phyloP scores from a whole-genome alignment of 2,113 vertebrate species.

The Colinus virginianus region DNA sequence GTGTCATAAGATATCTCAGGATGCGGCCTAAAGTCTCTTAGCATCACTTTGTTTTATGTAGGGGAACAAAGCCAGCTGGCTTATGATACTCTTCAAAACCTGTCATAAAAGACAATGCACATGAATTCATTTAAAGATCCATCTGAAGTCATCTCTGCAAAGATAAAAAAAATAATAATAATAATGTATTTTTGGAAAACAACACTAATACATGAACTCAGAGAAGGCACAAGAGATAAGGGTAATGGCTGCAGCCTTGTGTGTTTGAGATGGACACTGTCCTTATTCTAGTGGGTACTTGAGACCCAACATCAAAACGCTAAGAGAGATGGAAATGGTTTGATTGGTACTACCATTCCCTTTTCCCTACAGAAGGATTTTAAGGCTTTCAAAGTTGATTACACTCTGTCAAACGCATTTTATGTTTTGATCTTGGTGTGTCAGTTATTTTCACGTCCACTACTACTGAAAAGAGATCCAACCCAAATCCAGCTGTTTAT shows the following conservation, averaged over 20 bases:
- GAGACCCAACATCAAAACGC: not conserved
- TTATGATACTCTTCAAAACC: not conserved
- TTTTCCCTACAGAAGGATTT: not conserved
- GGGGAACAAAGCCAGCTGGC: not conserved
- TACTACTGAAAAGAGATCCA: not conserved
- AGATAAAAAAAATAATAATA: not conserved
- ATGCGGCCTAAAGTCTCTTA: not conserved
- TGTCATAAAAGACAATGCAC: not conserved
- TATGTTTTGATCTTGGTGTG: not conserved
- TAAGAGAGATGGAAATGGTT: not conserved
- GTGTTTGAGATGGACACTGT: not conserved
- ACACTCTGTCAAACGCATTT: not conserved
- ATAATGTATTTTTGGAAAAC: not conserved
- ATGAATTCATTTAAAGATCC: not conserved
- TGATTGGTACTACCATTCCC: not conserved
- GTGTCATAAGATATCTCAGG: not conserved
- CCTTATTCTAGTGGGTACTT: not conserved
- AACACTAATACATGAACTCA: not conserved
- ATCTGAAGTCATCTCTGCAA: not conserved
- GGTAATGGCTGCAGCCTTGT: not conserved
- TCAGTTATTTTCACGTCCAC: not conserved
- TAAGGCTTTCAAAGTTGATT: conserved; percentile 13
- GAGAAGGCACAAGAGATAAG: not conserved
- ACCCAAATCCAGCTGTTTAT: not conserved
- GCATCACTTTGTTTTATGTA: not conserved